Base-by-base conservation (phyloP, 2,797 vertebrate species). In the Heliangelus exortis region DNA sequence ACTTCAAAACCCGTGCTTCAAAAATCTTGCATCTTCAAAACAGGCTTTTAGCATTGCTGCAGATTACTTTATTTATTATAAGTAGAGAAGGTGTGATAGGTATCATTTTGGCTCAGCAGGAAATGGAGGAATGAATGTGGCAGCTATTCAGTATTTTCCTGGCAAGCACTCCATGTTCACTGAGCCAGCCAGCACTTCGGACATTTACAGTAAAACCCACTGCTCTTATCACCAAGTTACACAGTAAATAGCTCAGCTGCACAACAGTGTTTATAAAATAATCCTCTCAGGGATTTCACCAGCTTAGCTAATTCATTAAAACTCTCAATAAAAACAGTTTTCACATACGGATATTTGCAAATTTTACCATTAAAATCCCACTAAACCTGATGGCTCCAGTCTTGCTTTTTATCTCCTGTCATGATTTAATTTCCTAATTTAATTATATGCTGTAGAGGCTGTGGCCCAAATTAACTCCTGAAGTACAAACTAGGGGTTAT, bases 261-360 rank as follows among this genome's bases (percentile, higher is more conserved):
- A 84, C 71, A 89, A 72, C 29, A 69, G 22, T 65, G 26, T 86
- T 80, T 76, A 73, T 48, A 75, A 89, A 80, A 78, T 89, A 89
- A 95, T 94, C 80, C 85, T 92, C 31, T 83, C 45, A 72, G 53
- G 55, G 34, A 84, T 89, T 93, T 96, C 72, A 87, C 28, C 65
- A 87, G 22, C 3, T 83, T 80, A 89, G 51, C 39, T 31, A 65
- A 58, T 92, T 90, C 72, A 78, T 85, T 91, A 89, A 74, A 92
- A 89, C 25, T 87, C 72, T 57, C 65, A 75, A 92, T 73, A 94
- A 87, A 66, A 13, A 67, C 13, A 28, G 26, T 63, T 92, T 89
- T 85, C 89, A 87, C n/a, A 55, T 58, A 48, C 17, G 16, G 7
- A 13, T 92, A 77, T 93, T 95, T 83, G 55, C 34, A 94, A 83